phyloP scores from a whole-genome alignment of 2,797 vertebrate genomes.

The Enteromius thamalakanensis region DNA sequence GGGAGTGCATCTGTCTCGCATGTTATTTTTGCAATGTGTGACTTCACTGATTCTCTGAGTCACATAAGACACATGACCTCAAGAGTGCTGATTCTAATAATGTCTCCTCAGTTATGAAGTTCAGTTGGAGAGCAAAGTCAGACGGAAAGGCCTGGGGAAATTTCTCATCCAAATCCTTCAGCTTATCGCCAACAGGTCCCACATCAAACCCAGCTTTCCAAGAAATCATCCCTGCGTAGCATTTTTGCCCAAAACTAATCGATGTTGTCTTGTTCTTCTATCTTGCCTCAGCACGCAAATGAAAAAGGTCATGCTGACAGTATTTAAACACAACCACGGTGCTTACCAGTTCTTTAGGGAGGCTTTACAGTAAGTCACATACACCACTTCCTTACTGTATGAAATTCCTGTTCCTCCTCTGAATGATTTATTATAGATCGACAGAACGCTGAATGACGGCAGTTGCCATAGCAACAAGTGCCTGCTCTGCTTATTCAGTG shows the following conservation, averaged over 20 bases:
- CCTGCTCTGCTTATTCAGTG: not conserved
- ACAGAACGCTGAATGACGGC: not conserved
- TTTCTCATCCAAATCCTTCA: conserved; percentile 95
- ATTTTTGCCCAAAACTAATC: not conserved
- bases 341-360: conserved; percentile 97
- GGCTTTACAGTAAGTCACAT: conserved; percentile 89
- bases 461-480: conserved; percentile 24
- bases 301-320: conserved; percentile 97
- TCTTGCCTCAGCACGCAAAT: conserved; percentile 87
- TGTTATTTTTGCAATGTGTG: not conserved
- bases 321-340: conserved; percentile 96
- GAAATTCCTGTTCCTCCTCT: conserved; percentile 13
- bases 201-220: not conserved
- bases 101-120: conserved; percentile 85
- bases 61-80: not conserved
- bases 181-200: conserved; percentile 91
- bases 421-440: conserved; percentile 3
- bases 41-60: conserved; percentile 5
- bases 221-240: not conserved
- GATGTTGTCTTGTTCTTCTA: not conserved
- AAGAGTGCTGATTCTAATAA: not conserved
- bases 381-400: not conserved
- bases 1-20: not conserved
- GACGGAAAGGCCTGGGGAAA: conserved; percentile 92
- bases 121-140: conserved; percentile 88